Conservation (phyloP, 2,888 invertebrate genomes). For the Apomyelois bistriatella region DNA sequence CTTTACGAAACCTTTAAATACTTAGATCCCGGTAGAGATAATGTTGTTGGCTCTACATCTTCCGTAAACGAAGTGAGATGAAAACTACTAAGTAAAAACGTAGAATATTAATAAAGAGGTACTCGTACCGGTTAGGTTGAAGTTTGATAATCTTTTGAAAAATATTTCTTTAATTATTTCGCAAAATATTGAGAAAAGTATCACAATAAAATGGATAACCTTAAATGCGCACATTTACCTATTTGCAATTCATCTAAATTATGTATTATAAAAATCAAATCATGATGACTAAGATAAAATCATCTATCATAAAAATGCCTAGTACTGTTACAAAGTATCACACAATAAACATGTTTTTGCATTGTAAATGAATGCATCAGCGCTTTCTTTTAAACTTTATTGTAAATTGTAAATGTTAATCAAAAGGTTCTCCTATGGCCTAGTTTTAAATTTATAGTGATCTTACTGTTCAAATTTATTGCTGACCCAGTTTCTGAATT, state of each 20-base stretch:
- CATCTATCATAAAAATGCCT: slow-evolving; percentile 13
- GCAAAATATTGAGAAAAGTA: neutral
- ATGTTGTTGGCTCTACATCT: too few species aligned
- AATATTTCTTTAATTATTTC: too few species aligned
- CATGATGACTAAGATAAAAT: slow-evolving; percentile 13
- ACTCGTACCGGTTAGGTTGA: too few species aligned
- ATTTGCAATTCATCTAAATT: neutral
- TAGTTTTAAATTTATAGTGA: neutral
- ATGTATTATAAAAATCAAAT: slow-evolving; percentile 1
- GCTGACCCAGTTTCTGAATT: neutral
- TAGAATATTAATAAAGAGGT: too few species aligned
- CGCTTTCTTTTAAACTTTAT: slow-evolving; percentile 7
- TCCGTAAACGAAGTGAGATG: too few species aligned
- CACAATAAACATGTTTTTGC: slow-evolving; percentile 10
- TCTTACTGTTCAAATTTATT: neutral
- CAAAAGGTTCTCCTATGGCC: neutral
- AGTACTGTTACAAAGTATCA: slow-evolving; percentile 10
- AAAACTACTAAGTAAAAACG: too few species aligned
- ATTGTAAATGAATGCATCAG: slow-evolving; percentile 9
- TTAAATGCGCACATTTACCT: neutral
- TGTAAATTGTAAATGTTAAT: neutral
- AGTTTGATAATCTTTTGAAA: too few species aligned
- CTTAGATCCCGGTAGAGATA: too few species aligned
- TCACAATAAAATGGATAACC: neutral
- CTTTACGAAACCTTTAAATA: too few species aligned